These are phyloP conservation scores for Luperina testacea DNA, from an alignment of 2,888 invertebrate genomes.

Conservation along the genomic window DNA sequence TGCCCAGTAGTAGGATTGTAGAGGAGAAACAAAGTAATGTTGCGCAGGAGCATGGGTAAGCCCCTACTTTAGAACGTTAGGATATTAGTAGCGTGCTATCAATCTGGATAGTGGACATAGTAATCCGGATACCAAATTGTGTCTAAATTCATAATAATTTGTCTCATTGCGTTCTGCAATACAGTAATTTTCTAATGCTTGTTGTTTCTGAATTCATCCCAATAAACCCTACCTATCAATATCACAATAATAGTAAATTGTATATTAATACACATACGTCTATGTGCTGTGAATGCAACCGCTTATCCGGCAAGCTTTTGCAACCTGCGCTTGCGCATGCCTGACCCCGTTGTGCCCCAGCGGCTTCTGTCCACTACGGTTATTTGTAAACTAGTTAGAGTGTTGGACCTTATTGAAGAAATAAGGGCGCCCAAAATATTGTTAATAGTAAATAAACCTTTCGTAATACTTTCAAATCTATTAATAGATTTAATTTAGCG, in stretches of 20 bases:
- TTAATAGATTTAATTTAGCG: not conserved
- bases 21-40: not conserved
- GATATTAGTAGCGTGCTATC: not conserved
- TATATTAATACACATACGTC: slow-evolving; percentile 27
- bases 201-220: not conserved
- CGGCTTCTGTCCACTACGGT: slow-evolving; percentile 43
- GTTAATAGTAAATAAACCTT: slow-evolving; percentile 3
- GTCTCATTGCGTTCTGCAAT: no score
- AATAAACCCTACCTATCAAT: not conserved
- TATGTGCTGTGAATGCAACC: slow-evolving; percentile 39
- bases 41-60: not conserved
- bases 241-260: slow-evolving; percentile 35
- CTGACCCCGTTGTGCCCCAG: slow-evolving; percentile 62
- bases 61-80: not conserved
- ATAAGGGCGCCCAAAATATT: not conserved
- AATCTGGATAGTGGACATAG: not conserved
- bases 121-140: not conserved
- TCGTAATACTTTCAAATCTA: not conserved
- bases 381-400: slow-evolving; percentile 23
- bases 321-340: slow-evolving; percentile 51
- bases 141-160: not conserved
- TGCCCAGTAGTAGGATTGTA: not conserved
- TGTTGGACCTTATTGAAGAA: not conserved
- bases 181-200: not conserved
- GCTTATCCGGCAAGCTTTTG: slow-evolving; percentile 54